phyloP scores from a whole-genome alignment of 1,140 invertebrate genomes.

The Drosophila novamexicana region DNA sequence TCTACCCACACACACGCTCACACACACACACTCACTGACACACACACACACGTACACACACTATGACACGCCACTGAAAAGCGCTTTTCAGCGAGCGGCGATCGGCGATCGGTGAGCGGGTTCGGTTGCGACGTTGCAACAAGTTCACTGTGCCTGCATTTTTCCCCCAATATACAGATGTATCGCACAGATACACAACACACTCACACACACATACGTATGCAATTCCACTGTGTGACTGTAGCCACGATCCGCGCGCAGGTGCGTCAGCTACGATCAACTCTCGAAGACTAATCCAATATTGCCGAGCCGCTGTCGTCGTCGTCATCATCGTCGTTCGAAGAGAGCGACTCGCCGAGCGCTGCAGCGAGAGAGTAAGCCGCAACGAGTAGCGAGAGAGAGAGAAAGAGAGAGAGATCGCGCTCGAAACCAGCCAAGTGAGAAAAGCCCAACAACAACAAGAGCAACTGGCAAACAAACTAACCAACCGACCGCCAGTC shows the following conservation, averaged over 20 bases:
- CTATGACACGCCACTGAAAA: slow-evolving; percentile 48
- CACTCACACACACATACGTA: slow-evolving; percentile 46
- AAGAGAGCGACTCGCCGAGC: slow-evolving; percentile 28
- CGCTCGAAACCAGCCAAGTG: slow-evolving; percentile 59
- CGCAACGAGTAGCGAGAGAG: slow-evolving; percentile 30
- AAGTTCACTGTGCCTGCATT: slow-evolving; percentile 71
- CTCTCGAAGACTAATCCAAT: slow-evolving; percentile 81
- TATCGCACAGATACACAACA: slow-evolving; percentile 21
- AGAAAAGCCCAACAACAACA: slow-evolving; percentile 15
- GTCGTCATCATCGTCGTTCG: slow-evolving; percentile 16
- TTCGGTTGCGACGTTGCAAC: slow-evolving; percentile 53
- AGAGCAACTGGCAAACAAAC: slow-evolving; percentile 44
- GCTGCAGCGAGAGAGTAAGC: slow-evolving; percentile 13
- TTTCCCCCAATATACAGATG: slow-evolving; percentile 39
- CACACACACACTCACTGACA: slow-evolving; percentile 43
- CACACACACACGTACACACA: slow-evolving; percentile 43
- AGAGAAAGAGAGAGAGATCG: slow-evolving; percentile 19
- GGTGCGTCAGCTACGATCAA: slow-evolving; percentile 82
- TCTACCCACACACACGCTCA: slow-evolving; percentile 81
- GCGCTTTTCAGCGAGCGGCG: slow-evolving; percentile 57
- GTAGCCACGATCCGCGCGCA: slow-evolving; percentile 70
- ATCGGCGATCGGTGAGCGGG: not conserved
- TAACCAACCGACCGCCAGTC: slow-evolving; percentile 67
- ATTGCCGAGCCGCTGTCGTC: slow-evolving; percentile 49
- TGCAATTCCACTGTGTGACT: slow-evolving; percentile 51